Base-by-base conservation (phyloP, 2,888 invertebrate species). In the Serripes groenlandicus region DNA sequence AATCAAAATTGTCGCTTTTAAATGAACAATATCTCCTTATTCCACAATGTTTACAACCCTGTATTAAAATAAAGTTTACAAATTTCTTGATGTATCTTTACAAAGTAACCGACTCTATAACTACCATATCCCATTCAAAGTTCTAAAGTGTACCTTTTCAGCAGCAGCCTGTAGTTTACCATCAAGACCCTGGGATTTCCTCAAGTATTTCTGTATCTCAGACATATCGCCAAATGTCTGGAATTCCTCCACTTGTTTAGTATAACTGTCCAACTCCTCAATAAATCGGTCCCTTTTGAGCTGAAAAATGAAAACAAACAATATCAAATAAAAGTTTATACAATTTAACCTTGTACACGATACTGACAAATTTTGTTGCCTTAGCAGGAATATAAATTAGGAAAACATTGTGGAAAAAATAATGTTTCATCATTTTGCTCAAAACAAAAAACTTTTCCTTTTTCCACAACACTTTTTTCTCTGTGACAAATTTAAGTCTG, bases 211-310 rank as follows among this genome's bases (percentile, higher is more conserved):
- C 18, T 96, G 96, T 75, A 99, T 95, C 79, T 98, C 97, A 3
- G 97, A 96, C 73, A 98, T 96, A 76, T 98, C 97, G 0, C 98
- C 98, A 96, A 97, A 98, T 86, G 97, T 96, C 91, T 97, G 97
- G 92, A 98, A 96, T 91, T 98, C 97, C 84, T 98, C 97, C 42
- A 97, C 97, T 94, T 98, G 97, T 81, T 96, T 96, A 75, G 96
- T 96, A 93, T 97, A 98, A 4, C 96, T 95, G 28, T 97, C 97
- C 89, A 99, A 94, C 91, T 98, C 98, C 15, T 97, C 97, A 34
- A 96, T 96, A 92, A 99, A 98, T 90, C 97, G 96, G 70, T 97
- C 96, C 71, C 98, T 97, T 69, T 97, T 96, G 28, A 95, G 91
- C 95, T 96, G 84, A 34, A 90, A 34, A 35, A 42, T 28, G 62